Percentiles rank a stretch among this genome's conserved stretches.
These are phyloP conservation scores for Leiothrix lutea DNA, from an alignment of 2,113 vertebrate species.

Conservation along the genomic window DNA sequence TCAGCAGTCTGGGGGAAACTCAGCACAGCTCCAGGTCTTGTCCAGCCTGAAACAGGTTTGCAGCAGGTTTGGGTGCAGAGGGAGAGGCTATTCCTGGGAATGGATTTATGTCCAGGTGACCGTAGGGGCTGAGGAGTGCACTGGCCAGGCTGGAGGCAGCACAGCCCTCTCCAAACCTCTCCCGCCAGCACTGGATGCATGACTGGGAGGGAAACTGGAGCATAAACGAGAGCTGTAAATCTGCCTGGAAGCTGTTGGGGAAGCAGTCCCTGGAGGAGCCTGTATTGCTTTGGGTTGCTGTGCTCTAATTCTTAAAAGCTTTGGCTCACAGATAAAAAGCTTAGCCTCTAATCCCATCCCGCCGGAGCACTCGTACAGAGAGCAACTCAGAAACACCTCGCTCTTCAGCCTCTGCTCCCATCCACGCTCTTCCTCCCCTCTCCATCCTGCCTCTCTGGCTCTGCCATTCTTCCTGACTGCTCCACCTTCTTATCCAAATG, in stretches of 20 bases:
- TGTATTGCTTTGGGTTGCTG: neutral
- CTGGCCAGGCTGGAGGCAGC: neutral
- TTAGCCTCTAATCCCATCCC: neutral
- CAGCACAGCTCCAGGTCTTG: neutral
- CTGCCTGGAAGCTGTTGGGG: constrained; percentile 8
- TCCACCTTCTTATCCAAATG: neutral
- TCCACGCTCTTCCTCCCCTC: neutral
- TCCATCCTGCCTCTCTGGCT: neutral
- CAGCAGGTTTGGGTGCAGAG: rapidly evolving
- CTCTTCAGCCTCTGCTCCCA: neutral
- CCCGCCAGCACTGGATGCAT: neutral
- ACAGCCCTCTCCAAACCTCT: neutral
- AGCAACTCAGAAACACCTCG: neutral
- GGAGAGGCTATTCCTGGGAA: neutral
- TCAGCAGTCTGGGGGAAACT: neutral
- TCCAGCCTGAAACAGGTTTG: neutral
- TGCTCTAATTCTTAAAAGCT: constrained; percentile 49
- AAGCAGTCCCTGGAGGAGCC: constrained; percentile 13
- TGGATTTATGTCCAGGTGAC: neutral
- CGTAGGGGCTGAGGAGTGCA: neutral
- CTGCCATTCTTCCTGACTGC: neutral
- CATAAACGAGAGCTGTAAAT: neutral
- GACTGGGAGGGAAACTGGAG: constrained; percentile 21
- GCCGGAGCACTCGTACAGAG: neutral
- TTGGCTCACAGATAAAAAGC: constrained; percentile 48